Base-by-base conservation (phyloP, 2,113 vertebrate species). In the Octodon degus region DNA sequence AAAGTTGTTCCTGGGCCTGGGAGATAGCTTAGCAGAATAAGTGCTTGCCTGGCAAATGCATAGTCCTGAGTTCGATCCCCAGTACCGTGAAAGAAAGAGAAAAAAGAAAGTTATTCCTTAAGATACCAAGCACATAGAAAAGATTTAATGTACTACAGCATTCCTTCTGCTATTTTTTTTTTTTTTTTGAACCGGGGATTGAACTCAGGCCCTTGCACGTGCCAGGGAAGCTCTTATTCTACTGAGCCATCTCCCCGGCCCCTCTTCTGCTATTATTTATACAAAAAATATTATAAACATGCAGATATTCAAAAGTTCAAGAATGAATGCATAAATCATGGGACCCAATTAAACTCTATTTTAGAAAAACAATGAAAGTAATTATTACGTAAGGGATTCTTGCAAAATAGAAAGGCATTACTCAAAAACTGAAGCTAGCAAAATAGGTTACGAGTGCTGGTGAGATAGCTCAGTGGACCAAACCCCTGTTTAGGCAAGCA, bases 371-470 rank as follows among this genome's bases (percentile, higher is more conserved):
- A 27, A 13, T 43, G 30, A 32, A 88, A 91, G 72, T 72, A 47
- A 47, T 72, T 50, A 63, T 16, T 88, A 47, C 6, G 9, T 19
- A 27, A 63, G 53, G 34, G 13, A 40, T 90, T 85, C 22, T 68
- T 65, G 24, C 12, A 65, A 70, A 81, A 53, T 5, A 0, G 9
- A 47, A 91, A 68, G 7, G 0, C 4, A 43, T 68, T 81, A 14
- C 13, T 62, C 43, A 81, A 96, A 96, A 87, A 11, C 65, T 70
- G 34, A 85, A 90, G 14, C 53, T 43, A 76, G 83, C 8, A 89
- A 19, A 50, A 7, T 17, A 84, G 20, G 5, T 77, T 68, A 14
- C 53, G 14, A 55, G 53, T 12, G 53, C 55, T 16, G 17, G 16
- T 2, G 16, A 58, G 16, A 58, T 58, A 58, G 55, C 55, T 58